A percentile compares a stretch with the other conserved stretches of the same genome.
Conservation (phyloP, 2,888 invertebrate species). For the Perizoma affinitatum region DNA sequence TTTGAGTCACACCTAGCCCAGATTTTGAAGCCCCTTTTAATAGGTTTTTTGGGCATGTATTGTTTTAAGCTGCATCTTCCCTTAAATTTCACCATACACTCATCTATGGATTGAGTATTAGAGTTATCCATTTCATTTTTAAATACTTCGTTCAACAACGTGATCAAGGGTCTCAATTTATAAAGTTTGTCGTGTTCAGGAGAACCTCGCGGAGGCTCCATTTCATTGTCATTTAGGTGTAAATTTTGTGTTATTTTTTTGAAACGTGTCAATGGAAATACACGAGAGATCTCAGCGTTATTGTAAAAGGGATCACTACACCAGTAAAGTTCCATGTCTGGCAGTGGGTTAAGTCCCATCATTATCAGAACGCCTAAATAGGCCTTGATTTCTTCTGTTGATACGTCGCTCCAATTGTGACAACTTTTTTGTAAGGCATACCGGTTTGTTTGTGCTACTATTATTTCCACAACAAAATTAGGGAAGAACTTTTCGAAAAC, state of each 20-base stretch:
- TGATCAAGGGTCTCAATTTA: constrained; percentile 32
- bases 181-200: constrained; percentile 38
- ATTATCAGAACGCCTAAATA: constrained; percentile 38
- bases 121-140: too few species aligned
- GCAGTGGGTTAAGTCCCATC: constrained; percentile 41
- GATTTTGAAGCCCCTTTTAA: too few species aligned
- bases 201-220: constrained; percentile 30
- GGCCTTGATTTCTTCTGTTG: constrained; percentile 32
- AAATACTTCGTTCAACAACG: too few species aligned
- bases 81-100: too few species aligned
- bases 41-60: too few species aligned
- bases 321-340: constrained; percentile 41
- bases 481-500: too few species aligned
- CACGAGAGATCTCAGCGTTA: constrained; percentile 36
- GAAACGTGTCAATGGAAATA: constrained; percentile 35
- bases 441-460: not conserved
- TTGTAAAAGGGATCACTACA: constrained; percentile 41
- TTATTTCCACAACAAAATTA: too few species aligned
- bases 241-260: constrained; percentile 43
- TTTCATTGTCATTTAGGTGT: constrained; percentile 38
- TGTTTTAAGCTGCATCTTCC: too few species aligned
- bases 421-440: constrained; percentile 4
- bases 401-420: constrained; percentile 23
- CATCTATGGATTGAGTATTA: too few species aligned
- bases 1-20: constrained; percentile 41